These are phyloP conservation scores for Myotis yumanensis DNA, from an alignment of 2,113 vertebrate species.

Conservation along the genomic window DNA sequence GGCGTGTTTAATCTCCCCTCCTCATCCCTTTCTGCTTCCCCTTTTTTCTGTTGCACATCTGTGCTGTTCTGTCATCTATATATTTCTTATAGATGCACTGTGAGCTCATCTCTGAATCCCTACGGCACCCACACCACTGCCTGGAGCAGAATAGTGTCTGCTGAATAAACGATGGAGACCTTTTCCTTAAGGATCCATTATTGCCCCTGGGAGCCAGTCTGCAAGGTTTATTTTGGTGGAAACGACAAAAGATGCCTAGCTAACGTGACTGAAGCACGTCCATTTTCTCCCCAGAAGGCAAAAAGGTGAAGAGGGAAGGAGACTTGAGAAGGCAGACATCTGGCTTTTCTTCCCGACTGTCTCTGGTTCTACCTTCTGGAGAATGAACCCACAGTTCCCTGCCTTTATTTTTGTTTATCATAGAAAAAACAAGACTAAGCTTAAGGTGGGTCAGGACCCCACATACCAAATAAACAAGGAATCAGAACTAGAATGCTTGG, in stretches of 20 bases:
- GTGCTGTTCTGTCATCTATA: neutral
- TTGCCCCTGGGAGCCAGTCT: neutral
- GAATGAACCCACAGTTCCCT: conserved; percentile 7
- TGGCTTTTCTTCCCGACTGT: neutral
- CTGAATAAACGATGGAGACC: neutral
- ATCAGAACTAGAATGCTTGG: neutral
- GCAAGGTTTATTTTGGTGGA: neutral
- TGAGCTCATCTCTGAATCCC: neutral
- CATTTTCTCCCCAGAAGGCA: neutral
- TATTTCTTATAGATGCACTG: neutral
- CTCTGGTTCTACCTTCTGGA: conserved; percentile 6
- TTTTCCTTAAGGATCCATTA: neutral
- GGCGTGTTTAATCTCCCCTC: neutral
- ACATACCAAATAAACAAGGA: conserved; percentile 20
- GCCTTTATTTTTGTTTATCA: conserved; percentile 46
- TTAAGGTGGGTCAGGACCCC: conserved; percentile 29
- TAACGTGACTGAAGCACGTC: neutral
- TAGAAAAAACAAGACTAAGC: conserved; percentile 26
- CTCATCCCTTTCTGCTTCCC: neutral
- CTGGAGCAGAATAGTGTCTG: neutral
- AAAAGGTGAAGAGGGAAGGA: neutral
- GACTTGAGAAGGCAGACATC: neutral
- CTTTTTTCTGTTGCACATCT: neutral
- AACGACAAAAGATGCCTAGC: neutral
- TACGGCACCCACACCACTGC: neutral